Evolutionary conservation across 1,140 invertebrate genomes (phyloP).

Genomic region (Drosophila ambigua): DNA sequence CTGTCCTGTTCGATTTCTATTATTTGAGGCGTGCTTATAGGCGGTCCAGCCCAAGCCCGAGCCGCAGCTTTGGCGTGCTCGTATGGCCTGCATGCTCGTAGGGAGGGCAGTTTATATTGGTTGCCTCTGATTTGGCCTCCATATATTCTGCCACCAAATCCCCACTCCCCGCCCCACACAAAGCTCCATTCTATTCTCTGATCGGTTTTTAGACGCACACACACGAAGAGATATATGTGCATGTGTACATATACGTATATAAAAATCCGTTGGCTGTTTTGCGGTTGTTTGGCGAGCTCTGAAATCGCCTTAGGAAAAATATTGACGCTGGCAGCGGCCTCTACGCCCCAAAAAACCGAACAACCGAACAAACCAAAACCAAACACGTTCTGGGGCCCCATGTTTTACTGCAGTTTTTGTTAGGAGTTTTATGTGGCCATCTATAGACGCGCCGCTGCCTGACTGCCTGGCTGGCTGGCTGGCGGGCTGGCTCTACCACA

Average conservation of each 20-base stretch:
- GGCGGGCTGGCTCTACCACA: conserved; percentile 28
- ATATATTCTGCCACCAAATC: conserved; percentile 24
- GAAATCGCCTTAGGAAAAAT: conserved; percentile 75
- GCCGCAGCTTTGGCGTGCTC: conserved; percentile 30
- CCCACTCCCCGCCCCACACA: too few relatives aligned
- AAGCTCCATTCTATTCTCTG: not conserved
- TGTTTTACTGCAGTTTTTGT: conserved; percentile 78
- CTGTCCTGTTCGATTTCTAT: conserved; percentile 48
- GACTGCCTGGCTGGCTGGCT: conserved; percentile 33
- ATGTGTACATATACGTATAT: conserved; percentile 20
- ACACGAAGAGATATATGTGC: conserved; percentile 11
- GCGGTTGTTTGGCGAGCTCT: conserved; percentile 55
- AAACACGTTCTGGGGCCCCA: conserved; percentile 45
- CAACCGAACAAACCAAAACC: conserved; percentile 29
- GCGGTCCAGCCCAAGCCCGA: conserved; percentile 1
- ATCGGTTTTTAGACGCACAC: conserved; percentile 30
- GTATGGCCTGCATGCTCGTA: conserved; percentile 15
- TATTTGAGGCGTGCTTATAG: conserved; percentile 41
- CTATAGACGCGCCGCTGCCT: conserved; percentile 32
- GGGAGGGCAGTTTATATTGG: conserved; percentile 60
- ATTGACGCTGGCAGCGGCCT: conserved; percentile 59
- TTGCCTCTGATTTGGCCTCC: conserved; percentile 53
- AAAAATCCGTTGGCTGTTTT: conserved; percentile 70
- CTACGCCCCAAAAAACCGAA: conserved; percentile 30
- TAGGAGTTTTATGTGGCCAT: conserved; percentile 67